These are phyloP conservation scores for Pleuronectes platessa DNA, from an alignment of 2,113 vertebrate genomes.

Conservation along the genomic window DNA sequence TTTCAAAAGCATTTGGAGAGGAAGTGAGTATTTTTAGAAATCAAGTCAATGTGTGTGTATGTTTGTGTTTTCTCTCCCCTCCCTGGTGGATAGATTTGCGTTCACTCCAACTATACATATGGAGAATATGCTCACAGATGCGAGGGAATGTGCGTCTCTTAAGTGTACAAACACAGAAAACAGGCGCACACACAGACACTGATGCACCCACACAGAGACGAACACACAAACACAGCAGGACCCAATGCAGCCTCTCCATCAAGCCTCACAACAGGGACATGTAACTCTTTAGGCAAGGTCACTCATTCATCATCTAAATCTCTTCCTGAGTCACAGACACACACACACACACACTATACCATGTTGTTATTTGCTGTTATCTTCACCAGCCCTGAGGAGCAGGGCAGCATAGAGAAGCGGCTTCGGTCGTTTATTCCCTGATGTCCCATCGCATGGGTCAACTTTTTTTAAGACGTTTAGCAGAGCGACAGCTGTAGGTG, in stretches of 20 bases:
- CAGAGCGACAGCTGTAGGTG: slow-evolving; percentile 39
- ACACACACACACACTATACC: slow-evolving; percentile 15
- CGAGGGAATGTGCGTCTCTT: slow-evolving; percentile 45
- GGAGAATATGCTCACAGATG: slow-evolving; percentile 53
- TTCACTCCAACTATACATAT: slow-evolving; percentile 48
- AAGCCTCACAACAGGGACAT: slow-evolving; percentile 57
- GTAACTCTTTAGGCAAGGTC: slow-evolving; percentile 75
- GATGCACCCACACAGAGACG: background rate
- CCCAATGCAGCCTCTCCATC: slow-evolving; percentile 55
- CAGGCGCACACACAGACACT: slow-evolving; percentile 9
- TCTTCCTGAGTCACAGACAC: slow-evolving; percentile 48
- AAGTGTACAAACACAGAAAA: slow-evolving; percentile 32
- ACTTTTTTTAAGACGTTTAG: slow-evolving; percentile 33
- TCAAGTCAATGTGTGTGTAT: slow-evolving; percentile 38
- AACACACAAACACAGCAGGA: slow-evolving; percentile 39
- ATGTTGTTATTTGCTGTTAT: slow-evolving; percentile 55
- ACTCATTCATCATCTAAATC: slow-evolving; percentile 74
- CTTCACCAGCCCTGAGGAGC: slow-evolving; percentile 60
- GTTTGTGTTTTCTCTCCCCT: slow-evolving; percentile 57
- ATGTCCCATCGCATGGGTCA: slow-evolving; percentile 46
- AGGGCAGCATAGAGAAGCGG: slow-evolving; percentile 34
- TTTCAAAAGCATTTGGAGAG: slow-evolving; percentile 42
- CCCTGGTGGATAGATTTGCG: slow-evolving; percentile 53
- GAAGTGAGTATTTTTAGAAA: slow-evolving; percentile 66
- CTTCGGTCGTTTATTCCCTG: slow-evolving; percentile 24